Conservation (phyloP, 2,888 invertebrate genomes). For the Cheilosia pagana region DNA sequence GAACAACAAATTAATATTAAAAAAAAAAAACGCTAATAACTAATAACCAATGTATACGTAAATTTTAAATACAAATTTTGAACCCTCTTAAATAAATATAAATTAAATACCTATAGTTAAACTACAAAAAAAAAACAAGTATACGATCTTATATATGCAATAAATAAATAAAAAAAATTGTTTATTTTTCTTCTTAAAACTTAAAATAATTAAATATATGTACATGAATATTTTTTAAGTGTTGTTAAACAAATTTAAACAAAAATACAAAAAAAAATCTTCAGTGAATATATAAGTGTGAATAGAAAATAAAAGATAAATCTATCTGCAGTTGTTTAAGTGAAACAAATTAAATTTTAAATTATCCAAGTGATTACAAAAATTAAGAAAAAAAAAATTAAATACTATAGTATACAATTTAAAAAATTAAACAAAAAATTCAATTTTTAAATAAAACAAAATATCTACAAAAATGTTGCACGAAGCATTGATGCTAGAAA, state of each 20-base stretch:
- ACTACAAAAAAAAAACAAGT: conserved; percentile 59
- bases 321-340: conserved; percentile 42
- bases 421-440: conserved; percentile 61
- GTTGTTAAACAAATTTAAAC: conserved; percentile 64
- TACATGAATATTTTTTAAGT: conserved; percentile 58
- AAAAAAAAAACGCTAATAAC: conserved; percentile 54
- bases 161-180: conserved; percentile 76
- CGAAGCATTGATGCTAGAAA: conserved; percentile 83
- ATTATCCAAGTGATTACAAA: conserved; percentile 69
- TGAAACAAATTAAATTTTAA: conserved; percentile 77
- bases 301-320: conserved; percentile 63
- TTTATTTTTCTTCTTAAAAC: conserved; percentile 75
- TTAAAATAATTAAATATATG: conserved; percentile 75
- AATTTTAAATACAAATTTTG: conserved; percentile 76
- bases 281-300: conserved; percentile 72
- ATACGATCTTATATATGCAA: conserved; percentile 80
- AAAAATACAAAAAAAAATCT: conserved; percentile 16
- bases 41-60: conserved; percentile 82
- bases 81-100: conserved; percentile 54
- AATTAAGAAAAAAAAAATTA: conserved; percentile 54
- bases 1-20: conserved; percentile 77
- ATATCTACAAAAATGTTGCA: conserved; percentile 79
- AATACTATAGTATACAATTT: conserved; percentile 54
- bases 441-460: conserved; percentile 55
- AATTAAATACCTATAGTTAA: conserved; percentile 47